Evolutionary conservation across 2,888 invertebrate genomes (phyloP).

Genomic region (Cotesia congregata): DNA sequence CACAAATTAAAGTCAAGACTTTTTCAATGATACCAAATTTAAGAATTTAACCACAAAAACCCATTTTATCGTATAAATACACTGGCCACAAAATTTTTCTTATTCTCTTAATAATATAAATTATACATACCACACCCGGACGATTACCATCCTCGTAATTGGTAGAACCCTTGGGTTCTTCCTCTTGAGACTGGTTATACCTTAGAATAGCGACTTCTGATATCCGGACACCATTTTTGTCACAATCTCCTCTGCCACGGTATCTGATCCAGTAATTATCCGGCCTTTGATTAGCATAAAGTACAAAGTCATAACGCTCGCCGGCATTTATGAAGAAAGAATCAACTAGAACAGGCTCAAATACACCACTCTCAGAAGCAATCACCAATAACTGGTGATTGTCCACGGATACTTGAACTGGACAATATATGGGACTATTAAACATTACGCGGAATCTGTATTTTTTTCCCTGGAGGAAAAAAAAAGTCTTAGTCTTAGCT

Average conservation of each 20-base stretch:
- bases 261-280: conserved; percentile 71
- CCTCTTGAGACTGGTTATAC: conserved; percentile 43
- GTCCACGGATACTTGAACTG: conserved; percentile 67
- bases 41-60: no score
- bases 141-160: conserved; percentile 53
- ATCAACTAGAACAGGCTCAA: conserved; percentile 63
- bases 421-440: conserved; percentile 67
- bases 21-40: no score
- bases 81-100: no score
- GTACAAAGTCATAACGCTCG: conserved; percentile 71
- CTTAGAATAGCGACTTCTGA: conserved; percentile 51
- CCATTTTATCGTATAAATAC: no score
- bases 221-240: conserved; percentile 34
- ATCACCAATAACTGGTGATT: conserved; percentile 63
- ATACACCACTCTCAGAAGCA: conserved; percentile 63
- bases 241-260: conserved; percentile 63
- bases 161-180: conserved; percentile 44
- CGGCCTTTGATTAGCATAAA: conserved; percentile 62
- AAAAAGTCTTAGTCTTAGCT: no score
- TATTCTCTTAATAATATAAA: not conserved
- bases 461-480: conserved; percentile 50
- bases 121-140: conserved; percentile 54
- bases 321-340: conserved; percentile 70
- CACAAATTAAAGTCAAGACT: no score
- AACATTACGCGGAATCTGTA: conserved; percentile 65